Percentiles rank a stretch among this genome's conserved stretches.
These are phyloP conservation scores for Megalops atlanticus DNA, from an alignment of 2,113 vertebrate species.

Conservation along the genomic window DNA sequence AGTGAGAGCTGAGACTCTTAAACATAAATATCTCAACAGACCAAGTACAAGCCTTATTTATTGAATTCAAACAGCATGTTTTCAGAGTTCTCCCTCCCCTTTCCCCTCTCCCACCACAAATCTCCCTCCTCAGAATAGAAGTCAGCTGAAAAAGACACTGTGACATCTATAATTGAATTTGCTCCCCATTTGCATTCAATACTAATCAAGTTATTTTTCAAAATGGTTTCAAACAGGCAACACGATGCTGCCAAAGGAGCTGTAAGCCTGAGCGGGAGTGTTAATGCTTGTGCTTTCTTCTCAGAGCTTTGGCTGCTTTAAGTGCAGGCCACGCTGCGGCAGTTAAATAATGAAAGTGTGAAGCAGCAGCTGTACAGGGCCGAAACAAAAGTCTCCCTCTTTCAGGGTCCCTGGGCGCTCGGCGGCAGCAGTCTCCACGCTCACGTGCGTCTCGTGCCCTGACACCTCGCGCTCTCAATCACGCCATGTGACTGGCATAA, in stretches of 20 bases:
- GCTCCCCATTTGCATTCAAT: constrained; percentile 16
- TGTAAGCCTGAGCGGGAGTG: constrained; percentile 19
- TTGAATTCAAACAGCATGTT: constrained; percentile 16
- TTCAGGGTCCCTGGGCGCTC: constrained; percentile 29
- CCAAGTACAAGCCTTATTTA: not conserved
- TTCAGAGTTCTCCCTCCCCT: not conserved
- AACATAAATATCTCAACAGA: not conserved
- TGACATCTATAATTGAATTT: not conserved
- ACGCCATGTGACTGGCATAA: constrained; percentile 53
- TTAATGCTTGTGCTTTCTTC: constrained; percentile 45
- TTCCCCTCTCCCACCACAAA: not conserved
- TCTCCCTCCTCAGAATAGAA: not conserved
- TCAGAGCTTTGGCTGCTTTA: constrained; percentile 50
- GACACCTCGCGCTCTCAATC: constrained; percentile 65
- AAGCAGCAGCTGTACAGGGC: constrained; percentile 56
- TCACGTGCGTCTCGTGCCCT: constrained; percentile 65
- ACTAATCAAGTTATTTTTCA: constrained; percentile 7
- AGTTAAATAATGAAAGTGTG: constrained; percentile 59
- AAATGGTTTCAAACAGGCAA: not conserved
- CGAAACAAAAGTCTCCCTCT: constrained; percentile 54
- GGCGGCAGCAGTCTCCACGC: constrained; percentile 51
- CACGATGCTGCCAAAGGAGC: constrained; percentile 30
- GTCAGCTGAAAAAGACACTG: constrained; percentile 10
- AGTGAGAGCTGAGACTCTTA: not conserved
- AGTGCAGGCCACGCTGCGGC: constrained; percentile 58